Evolutionary conservation across 2,797 vertebrate genomes (phyloP).

Genomic region (Crocidura indochinensis): DNA sequence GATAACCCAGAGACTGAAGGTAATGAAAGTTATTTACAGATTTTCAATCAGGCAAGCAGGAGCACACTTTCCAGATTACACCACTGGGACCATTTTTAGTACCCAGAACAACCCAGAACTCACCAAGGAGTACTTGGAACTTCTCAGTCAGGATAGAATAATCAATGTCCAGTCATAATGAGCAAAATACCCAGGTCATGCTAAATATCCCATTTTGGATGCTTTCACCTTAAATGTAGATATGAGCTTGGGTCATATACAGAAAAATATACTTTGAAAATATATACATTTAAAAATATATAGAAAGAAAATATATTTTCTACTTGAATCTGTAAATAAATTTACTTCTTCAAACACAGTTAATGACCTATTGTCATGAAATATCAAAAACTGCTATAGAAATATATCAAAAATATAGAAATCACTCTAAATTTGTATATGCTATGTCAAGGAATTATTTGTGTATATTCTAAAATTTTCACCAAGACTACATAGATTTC

Average conservation of each 20-base stretch:
- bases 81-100: rapidly evolving
- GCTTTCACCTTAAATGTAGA: too few species aligned
- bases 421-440: neutral
- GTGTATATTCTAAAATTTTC: neutral
- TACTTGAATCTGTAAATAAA: neutral
- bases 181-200: rapidly evolving
- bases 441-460: neutral
- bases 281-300: neutral
- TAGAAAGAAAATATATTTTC: neutral
- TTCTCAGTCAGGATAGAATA: neutral
- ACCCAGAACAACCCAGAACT: neutral
- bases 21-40: too few species aligned
- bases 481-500: neutral
- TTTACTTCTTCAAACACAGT: neutral
- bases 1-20: neutral
- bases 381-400: neutral
- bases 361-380: too few species aligned
- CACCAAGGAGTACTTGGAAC: rapidly evolving
- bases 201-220: rapidly evolving
- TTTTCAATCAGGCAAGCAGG: neutral
- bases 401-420: too few species aligned
- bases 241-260: too few species aligned
- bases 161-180: neutral
- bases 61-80: neutral
- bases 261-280: too few species aligned